Evolutionary conservation across 1,140 invertebrate species (phyloP).

Genomic region (Colletes latitarsis): DNA sequence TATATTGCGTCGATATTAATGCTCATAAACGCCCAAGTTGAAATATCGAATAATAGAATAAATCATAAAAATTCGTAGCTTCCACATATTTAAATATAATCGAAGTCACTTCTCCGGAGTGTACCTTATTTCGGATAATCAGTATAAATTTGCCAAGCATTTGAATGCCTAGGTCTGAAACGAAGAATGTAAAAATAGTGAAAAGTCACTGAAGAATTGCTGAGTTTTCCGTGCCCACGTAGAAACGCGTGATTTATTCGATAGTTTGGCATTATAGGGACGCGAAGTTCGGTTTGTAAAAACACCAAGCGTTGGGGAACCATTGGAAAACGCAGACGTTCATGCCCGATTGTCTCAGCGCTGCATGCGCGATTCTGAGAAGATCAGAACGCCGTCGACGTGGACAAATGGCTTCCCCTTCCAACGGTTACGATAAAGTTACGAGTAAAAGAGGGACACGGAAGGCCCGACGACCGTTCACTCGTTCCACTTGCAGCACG

Average conservation of each 20-base stretch:
- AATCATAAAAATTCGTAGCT: too few relatives aligned
- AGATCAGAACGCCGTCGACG: slow-evolving; percentile 49
- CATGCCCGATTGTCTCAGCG: slow-evolving; percentile 24
- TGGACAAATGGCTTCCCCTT: slow-evolving; percentile 56
- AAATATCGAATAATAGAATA: too few relatives aligned
- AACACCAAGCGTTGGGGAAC: slow-evolving; percentile 4
- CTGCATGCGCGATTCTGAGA: slow-evolving; percentile 41
- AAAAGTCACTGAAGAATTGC: too few relatives aligned
- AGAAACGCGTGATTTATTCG: slow-evolving; percentile 7
- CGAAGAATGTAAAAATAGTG: too few relatives aligned
- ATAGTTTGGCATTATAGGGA: not conserved
- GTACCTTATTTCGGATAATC: too few relatives aligned
- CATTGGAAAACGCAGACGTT: slow-evolving; percentile 41
- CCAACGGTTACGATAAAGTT: slow-evolving; percentile 56
- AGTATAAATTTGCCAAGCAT: too few relatives aligned
- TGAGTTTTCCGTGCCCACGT: too few relatives aligned
- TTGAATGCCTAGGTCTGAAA: too few relatives aligned
- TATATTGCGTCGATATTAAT: too few relatives aligned
- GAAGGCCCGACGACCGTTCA: slow-evolving; percentile 16
- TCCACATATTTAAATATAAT: too few relatives aligned
- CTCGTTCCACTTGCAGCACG: slow-evolving; percentile 31
- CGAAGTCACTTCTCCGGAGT: too few relatives aligned
- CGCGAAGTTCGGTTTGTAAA: slow-evolving; percentile 3
- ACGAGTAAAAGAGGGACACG: slow-evolving; percentile 47
- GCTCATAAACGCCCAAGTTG: too few relatives aligned